Conservation (phyloP, 1,140 invertebrate species). For the Scaptomyza pallida region DNA sequence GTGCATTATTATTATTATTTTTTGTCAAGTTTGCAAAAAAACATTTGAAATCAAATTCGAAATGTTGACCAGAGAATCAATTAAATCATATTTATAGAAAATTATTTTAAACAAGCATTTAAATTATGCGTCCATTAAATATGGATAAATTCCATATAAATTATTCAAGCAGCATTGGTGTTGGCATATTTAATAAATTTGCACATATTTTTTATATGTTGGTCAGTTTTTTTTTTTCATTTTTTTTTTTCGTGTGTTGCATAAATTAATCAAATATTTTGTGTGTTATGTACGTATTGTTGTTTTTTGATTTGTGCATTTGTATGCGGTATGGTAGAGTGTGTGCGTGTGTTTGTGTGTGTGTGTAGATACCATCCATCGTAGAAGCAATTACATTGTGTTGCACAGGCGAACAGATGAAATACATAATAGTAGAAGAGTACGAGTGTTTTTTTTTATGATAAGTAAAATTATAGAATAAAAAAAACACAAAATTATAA, state of each 20-base stretch:
- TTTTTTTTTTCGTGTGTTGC: too few species aligned
- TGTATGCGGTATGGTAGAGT: conserved; percentile 24
- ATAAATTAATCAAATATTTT: conserved; percentile 43
- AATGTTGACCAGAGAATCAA: conserved; percentile 9
- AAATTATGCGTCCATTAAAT: conserved; percentile 65
- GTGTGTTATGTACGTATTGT: conserved; percentile 23
- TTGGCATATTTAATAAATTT: conserved; percentile 55
- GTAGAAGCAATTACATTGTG: conserved; percentile 77
- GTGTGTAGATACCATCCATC: conserved; percentile 75
- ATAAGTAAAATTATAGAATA: conserved; percentile 47
- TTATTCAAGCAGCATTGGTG: conserved; percentile 63
- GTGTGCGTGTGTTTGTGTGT: conserved; percentile 36
- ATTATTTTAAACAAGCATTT: conserved; percentile 65
- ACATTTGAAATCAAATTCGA: conserved; percentile 18
- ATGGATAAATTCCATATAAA: conserved; percentile 65
- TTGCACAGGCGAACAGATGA: conserved; percentile 77
- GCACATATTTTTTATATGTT: conserved; percentile 21
- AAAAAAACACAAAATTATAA: conserved; percentile 45
- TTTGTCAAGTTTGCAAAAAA: conserved; percentile 30
- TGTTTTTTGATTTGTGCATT: conserved; percentile 15
- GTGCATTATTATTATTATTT: conserved; percentile 32
- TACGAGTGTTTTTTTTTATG: conserved; percentile 53
- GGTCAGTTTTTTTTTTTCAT: conserved; percentile 4
- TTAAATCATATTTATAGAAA: conserved; percentile 31
- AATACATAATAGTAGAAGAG: conserved; percentile 82